Percentiles rank a stretch among this genome's conserved stretches.
These are phyloP conservation scores for Tryphoninae sp. DNA, from an alignment of 2,888 invertebrate species.

Conservation along the genomic window DNA sequence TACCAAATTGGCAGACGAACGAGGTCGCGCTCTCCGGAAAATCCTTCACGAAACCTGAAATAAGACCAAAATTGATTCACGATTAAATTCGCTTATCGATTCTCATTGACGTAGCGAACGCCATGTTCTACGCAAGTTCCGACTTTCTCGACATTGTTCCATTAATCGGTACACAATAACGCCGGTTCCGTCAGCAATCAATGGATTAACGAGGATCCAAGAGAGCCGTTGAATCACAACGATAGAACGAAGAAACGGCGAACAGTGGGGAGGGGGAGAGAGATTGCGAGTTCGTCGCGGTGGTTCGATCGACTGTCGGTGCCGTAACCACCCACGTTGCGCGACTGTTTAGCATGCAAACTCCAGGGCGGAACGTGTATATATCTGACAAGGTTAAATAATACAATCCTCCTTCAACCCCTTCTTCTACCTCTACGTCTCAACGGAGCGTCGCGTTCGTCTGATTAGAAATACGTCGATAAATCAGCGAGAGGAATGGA, in stretches of 20 bases:
- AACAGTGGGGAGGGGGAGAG: conserved; percentile 14
- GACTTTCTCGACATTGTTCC: neutral
- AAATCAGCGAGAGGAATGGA: conserved; percentile 67
- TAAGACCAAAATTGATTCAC: conserved; percentile 31
- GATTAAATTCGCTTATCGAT: neutral
- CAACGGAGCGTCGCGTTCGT: conserved; percentile 54
- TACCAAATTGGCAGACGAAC: conserved; percentile 74
- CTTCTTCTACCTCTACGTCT: conserved; percentile 62
- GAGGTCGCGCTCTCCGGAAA: conserved; percentile 69
- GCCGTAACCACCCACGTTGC: conserved; percentile 78
- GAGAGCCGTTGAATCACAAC: conserved; percentile 22
- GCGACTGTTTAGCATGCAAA: conserved; percentile 78
- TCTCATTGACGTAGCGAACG: neutral
- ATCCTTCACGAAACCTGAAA: conserved; percentile 75
- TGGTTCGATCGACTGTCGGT: conserved; percentile 45
- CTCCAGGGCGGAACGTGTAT: conserved; percentile 72
- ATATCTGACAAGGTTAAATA: conserved; percentile 79
- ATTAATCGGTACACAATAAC: conserved; percentile 13
- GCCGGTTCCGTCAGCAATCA: conserved; percentile 41
- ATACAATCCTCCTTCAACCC: conserved; percentile 71
- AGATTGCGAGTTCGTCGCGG: conserved; percentile 40
- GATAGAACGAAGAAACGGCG: conserved; percentile 17
- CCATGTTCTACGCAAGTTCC: neutral
- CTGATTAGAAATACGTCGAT: conserved; percentile 77
- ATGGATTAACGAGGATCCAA: conserved; percentile 46